Evolutionary conservation across 2,888 invertebrate genomes (phyloP), one percentile per base, ranked within the genome.

Genomic region (Cremastinae sp.): DNA sequence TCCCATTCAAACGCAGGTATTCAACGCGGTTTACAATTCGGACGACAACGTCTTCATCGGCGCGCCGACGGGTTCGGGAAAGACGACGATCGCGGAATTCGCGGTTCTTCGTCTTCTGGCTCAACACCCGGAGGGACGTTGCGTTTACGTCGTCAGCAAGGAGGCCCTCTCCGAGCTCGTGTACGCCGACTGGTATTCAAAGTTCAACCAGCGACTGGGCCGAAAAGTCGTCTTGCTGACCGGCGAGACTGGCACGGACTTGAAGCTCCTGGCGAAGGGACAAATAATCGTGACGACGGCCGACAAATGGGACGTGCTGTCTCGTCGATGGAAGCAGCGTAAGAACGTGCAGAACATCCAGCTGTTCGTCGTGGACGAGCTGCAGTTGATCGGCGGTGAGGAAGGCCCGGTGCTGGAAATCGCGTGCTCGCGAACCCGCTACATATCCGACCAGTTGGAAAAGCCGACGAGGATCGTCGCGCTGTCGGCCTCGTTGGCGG

Each of bases 251-350:
- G 97, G 97, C 0, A 98, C 98, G 0, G 99, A 99, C 91, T 93
- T 99, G 83, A 99, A 99, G 87, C 89, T 96, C 0, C 90, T 98
- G 16, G 96, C 96, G 43, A 96, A 97, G 88, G 98, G 97, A 0
- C 97, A 99, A 90, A 94, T 99, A n/a, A 96, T 99, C 49, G 94
- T 99, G 78, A 96, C 97, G 2, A 99, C 98, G 0, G 98, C 98
- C 0, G 98, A 99, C 86, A 98, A 98, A 84, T 99, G 99, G 99
- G 99, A 99, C 88, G 97, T 99, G 2, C 91, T 99, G 1, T 99
- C 99, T 0, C 92, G 99, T 68, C 93, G 99, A 79, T 99, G 99
- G 99, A 99, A 99, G 85, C 99, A 99, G 85, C 93, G 99, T 36
- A 99, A 99, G 90, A 98, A 98, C 88, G 98, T 99, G 0, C 99